Percentiles rank a stretch among this genome's conserved stretches.
Conservation (phyloP, 1,140 invertebrate species). For the Octopus sinensis region DNA sequence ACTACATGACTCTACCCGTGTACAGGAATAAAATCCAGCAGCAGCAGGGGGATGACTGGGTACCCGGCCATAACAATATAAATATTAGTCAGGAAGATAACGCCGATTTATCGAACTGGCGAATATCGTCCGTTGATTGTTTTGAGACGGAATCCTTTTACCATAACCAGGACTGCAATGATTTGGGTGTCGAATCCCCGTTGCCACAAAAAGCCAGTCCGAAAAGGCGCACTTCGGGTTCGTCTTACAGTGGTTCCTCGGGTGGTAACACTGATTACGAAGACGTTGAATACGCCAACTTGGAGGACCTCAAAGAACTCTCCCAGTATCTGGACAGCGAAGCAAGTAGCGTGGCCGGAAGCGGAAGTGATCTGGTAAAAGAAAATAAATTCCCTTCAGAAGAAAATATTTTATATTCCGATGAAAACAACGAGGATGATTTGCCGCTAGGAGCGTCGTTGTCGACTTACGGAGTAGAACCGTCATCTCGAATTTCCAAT, state of each 20-base stretch:
- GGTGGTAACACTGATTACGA: slow-evolving; percentile 12
- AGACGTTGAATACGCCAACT: slow-evolving; percentile 8
- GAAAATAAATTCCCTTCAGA: neutral
- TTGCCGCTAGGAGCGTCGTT: slow-evolving; percentile 25
- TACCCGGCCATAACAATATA: neutral
- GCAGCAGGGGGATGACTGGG: neutral
- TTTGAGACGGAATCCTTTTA: neutral
- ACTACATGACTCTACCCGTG: slow-evolving; percentile 11
- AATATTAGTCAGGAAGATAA: neutral
- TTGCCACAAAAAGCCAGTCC: neutral
- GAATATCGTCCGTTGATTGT: neutral
- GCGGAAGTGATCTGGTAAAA: slow-evolving; percentile 9
- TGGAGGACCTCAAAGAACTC: neutral
- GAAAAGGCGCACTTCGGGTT: neutral
- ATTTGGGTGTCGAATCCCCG: neutral
- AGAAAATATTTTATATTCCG: neutral
- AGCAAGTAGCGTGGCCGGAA: neutral
- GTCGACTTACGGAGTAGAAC: neutral
- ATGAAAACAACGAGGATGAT: slow-evolving; percentile 15
- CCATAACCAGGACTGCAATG: neutral
- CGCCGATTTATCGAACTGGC: neutral
- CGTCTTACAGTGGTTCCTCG: neutral
- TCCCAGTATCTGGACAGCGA: neutral
- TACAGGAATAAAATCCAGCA: neutral
- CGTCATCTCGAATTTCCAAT: neutral